Evolutionary conservation across 2,888 invertebrate species (phyloP).

Genomic region (Nomada hirtipes): DNA sequence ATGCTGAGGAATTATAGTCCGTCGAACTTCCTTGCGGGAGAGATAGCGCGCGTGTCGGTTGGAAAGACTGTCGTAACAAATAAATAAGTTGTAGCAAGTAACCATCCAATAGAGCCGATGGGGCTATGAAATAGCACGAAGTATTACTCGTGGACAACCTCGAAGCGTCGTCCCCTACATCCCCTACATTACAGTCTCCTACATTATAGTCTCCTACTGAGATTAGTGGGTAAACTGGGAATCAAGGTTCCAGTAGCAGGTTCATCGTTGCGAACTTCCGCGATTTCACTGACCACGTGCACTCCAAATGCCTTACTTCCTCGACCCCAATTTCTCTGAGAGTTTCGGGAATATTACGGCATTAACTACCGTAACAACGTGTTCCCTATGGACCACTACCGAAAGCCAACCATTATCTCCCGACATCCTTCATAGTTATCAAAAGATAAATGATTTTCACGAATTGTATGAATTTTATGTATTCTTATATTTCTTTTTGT

Average conservation of each 20-base stretch:
- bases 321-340: background rate
- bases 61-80: no score
- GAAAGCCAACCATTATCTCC: no score
- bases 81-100: no score
- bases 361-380: constrained; percentile 7
- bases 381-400: background rate
- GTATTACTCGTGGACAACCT: no score
- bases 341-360: background rate
- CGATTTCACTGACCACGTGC: constrained; percentile 21
- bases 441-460: no score
- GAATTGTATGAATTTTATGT: no score
- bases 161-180: background rate
- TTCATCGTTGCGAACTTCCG: constrained; percentile 10
- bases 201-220: no score
- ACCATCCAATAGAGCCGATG: no score
- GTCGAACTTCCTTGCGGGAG: background rate
- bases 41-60: no score
- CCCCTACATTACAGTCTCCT: background rate
- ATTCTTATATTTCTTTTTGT: background rate
- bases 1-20: background rate
- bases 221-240: background rate
- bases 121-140: no score
- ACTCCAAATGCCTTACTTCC: background rate
- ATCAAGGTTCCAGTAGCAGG: background rate
- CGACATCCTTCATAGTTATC: no score